A percentile compares a stretch with the other conserved stretches of the same genome.
Evolutionary conservation across 1,140 invertebrate genomes (phyloP).

Genomic region (Goniozus legneri): DNA sequence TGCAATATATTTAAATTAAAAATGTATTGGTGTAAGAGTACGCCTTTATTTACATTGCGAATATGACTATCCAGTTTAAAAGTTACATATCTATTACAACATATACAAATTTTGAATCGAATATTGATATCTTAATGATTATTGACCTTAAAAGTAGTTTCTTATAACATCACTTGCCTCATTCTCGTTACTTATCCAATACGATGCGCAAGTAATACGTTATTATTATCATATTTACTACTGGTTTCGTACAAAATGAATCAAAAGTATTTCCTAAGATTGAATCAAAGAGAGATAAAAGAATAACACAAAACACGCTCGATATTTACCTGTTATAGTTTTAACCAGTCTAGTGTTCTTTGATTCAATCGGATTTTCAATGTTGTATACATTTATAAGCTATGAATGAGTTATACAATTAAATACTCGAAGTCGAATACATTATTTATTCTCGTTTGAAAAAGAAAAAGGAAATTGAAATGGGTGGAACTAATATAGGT

Average conservation of each 20-base stretch:
- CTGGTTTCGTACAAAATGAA: constrained; percentile 10
- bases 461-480: constrained; percentile 4
- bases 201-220: constrained; percentile 11
- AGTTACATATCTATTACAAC: too few relatives aligned
- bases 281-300: constrained; percentile 10
- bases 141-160: constrained; percentile 6
- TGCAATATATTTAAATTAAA: too few relatives aligned
- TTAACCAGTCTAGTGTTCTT: constrained; percentile 7
- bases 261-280: constrained; percentile 15
- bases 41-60: too few relatives aligned
- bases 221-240: constrained; percentile 9
- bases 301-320: background rate
- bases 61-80: too few relatives aligned
- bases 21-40: too few relatives aligned
- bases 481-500: constrained; percentile 17
- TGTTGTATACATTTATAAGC: constrained; percentile 22
- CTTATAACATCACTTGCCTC: constrained; percentile 1
- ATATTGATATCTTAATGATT: too few relatives aligned
- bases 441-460: constrained; percentile 20
- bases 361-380: constrained; percentile 19
- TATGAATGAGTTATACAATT: background rate
- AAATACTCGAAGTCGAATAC: constrained; percentile 9
- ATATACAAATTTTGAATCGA: too few relatives aligned
- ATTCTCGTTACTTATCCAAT: constrained; percentile 8
- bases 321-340: constrained; percentile 5